phyloP scores from a whole-genome alignment of 2,797 vertebrate genomes.

The Esox masquinongy region DNA sequence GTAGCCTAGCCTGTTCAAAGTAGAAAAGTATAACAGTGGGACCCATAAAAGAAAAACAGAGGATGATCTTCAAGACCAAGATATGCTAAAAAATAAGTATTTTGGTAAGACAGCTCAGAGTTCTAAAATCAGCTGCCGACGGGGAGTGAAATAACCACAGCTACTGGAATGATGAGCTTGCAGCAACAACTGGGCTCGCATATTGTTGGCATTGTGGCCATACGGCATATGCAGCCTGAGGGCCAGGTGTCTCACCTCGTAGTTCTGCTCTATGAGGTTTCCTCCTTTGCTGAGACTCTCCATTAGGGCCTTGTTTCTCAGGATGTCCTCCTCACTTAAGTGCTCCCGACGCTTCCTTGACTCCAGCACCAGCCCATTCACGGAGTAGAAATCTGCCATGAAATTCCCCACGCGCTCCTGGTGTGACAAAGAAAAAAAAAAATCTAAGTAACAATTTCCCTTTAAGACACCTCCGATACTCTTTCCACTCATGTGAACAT shows the following conservation, averaged over 20 bases:
- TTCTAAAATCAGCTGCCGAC: no score
- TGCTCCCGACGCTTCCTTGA: slow-evolving; percentile 97
- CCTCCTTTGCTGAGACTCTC: slow-evolving; percentile 99
- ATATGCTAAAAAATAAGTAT: no score
- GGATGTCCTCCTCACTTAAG: slow-evolving; percentile 96
- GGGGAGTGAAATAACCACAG: no score
- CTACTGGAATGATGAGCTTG: no score
- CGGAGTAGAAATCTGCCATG: slow-evolving; percentile 94
- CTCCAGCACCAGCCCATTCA: slow-evolving; percentile 95
- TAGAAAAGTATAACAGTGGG: no score
- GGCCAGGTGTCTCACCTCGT: slow-evolving; percentile 86
- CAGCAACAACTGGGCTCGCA: no score
- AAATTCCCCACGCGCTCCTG: slow-evolving; percentile 98
- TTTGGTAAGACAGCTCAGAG: no score
- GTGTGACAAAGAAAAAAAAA: slow-evolving; percentile 33
- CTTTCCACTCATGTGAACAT: slow-evolving; percentile 28
- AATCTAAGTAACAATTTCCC: slow-evolving; percentile 29
- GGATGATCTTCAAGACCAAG: no score
- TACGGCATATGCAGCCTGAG: neutral
- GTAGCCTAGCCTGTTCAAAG: no score
- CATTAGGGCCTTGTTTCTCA: slow-evolving; percentile 99
- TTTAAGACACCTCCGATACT: slow-evolving; percentile 19
- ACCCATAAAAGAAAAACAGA: no score
- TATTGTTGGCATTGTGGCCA: neutral
- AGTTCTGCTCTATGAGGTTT: slow-evolving; percentile 94